These are phyloP conservation scores for Xyrichtys novacula DNA, from an alignment of 2,797 vertebrate species.

Conservation along the genomic window DNA sequence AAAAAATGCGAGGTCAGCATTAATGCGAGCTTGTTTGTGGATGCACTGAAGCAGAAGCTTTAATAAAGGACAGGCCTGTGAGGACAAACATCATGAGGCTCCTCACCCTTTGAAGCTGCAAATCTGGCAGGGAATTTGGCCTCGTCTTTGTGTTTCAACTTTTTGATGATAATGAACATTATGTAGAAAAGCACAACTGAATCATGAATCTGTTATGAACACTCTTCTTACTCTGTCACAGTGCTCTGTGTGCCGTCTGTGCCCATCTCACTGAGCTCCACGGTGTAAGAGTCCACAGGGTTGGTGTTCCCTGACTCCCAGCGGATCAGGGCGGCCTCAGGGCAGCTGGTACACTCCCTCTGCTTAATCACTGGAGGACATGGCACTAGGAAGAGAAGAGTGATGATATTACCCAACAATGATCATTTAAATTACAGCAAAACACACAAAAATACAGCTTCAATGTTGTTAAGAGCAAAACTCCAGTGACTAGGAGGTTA, in stretches of 20 bases:
- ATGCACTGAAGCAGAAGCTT: conserved; percentile 41
- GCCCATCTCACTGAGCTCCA: conserved; percentile 88
- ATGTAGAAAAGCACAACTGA: conserved; percentile 7
- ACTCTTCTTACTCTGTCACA: conserved; percentile 88
- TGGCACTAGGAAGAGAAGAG: conserved; percentile 83
- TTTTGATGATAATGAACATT: background rate
- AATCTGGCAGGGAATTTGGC: too few relatives aligned
- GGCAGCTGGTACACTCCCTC: conserved; percentile 87
- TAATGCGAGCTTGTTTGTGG: conserved; percentile 53
- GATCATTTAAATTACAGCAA: too few relatives aligned
- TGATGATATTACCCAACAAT: background rate
- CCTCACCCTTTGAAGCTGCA: conserved; percentile 34
- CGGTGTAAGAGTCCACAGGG: conserved; percentile 94
- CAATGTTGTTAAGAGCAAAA: background rate
- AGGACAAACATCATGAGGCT: conserved; percentile 26
- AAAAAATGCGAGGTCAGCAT: conserved; percentile 55
- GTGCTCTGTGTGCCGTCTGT: conserved; percentile 60
- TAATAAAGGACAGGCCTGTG: conserved; percentile 29
- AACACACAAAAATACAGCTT: conserved; percentile 3
- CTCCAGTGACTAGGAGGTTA: too few relatives aligned
- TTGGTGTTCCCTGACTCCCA: conserved; percentile 94
- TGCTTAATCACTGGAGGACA: conserved; percentile 90
- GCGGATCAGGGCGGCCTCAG: conserved; percentile 89
- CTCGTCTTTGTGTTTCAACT: background rate
- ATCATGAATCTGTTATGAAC: conserved; percentile 1